Evolutionary conservation across 1,140 invertebrate species (phyloP), one percentile per base, ranked within the genome.

Genomic region (Brachionus rotundiformis): DNA sequence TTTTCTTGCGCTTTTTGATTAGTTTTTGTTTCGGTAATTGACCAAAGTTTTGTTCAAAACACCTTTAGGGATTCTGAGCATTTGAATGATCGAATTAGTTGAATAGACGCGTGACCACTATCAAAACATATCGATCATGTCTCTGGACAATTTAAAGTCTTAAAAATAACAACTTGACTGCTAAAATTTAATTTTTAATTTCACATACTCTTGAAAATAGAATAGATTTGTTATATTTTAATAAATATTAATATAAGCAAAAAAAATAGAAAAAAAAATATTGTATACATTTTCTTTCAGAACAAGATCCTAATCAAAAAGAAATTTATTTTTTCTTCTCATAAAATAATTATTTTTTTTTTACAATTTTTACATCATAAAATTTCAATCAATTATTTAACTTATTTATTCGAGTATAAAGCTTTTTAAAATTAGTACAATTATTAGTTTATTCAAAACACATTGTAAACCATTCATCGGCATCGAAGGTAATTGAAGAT

Each of bases 61-160:
- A 54, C 47, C 47, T 54, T 54, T 54, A 54, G 47, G 47, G 47
- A 54, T 54, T 54, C 47, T 54, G 23, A 54, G n/a, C 47, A 4
- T 54, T 54, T 54, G 47, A 54, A 54, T 54, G 47, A 54, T 54
- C 47, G 47, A 54, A 54, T 54, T 54, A 54, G 47, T 54, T 54
- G 47, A 54, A 54, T 54, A 54, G 47, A 54, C 47, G 47, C 19
- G 47, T 54, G 47, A 54, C 47, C 47, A 54, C n/a, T 19, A 54
- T 54, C 19, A 1, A 54, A 54, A 54, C 47, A 54, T 25, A 54
- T 23, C 47, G 19, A 54, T 54, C n/a, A 54, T 19, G 47, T 54
- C 47, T 54, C 47, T 54, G 13, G 23, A 54, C 16, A 54, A 54
- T 54, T 23, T 4, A 7, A 23, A 54, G n/a, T 39, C 47, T 54